Conservation (phyloP, 2,113 vertebrate genomes). For the Psittacula cyanocephala region DNA sequence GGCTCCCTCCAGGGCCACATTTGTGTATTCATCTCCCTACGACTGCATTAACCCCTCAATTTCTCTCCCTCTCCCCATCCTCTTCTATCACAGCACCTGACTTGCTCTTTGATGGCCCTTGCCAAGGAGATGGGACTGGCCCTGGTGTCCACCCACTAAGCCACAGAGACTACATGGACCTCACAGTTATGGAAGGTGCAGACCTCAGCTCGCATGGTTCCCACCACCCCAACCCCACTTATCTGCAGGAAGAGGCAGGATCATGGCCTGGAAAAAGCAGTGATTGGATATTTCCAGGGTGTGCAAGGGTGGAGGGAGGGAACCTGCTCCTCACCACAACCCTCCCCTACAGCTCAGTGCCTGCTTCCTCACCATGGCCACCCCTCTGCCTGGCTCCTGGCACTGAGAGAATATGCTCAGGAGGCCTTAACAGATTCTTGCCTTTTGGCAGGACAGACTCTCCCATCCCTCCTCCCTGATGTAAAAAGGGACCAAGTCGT, state of each 20-base stretch:
- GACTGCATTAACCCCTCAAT: fast-evolving
- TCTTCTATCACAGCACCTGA: background rate
- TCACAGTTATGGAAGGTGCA: background rate
- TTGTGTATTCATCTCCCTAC: background rate
- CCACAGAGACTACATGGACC: fast-evolving
- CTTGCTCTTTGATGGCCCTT: background rate
- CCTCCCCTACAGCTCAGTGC: background rate
- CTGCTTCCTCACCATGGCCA: background rate
- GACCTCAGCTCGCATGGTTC: fast-evolving
- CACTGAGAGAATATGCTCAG: background rate
- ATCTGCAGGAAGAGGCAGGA: background rate
- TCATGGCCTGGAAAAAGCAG: fast-evolving
- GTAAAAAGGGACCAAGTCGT: background rate
- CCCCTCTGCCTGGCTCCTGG: background rate
- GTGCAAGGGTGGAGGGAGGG: background rate
- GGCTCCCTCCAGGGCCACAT: fast-evolving
- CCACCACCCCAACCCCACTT: background rate
- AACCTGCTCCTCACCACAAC: background rate
- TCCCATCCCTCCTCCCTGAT: background rate
- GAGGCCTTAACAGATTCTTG: background rate
- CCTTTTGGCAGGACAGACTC: background rate
- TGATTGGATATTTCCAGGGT: fast-evolving
- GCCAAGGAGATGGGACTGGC: fast-evolving
- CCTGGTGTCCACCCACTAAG: background rate
- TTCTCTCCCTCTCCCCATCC: background rate